phyloP scores from a whole-genome alignment of 2,113 vertebrate genomes.

The Aleadryas rufinucha region DNA sequence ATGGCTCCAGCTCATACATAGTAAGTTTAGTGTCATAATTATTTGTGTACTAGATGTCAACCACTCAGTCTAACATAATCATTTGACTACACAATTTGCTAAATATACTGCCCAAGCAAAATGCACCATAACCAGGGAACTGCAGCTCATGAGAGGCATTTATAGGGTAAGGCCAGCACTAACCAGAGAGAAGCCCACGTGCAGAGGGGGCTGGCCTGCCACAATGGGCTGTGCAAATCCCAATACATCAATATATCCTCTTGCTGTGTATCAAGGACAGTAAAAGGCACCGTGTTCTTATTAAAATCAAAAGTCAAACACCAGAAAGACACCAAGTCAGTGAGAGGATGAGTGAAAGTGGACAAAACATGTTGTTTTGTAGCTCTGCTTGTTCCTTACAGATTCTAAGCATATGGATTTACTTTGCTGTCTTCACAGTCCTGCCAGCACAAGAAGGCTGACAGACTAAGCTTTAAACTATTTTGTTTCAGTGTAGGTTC shows the following conservation, averaged over 20 bases:
- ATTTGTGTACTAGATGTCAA: constrained; percentile 31
- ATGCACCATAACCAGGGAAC: background rate
- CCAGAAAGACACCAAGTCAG: background rate
- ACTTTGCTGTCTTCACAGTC: constrained; percentile 4
- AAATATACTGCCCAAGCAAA: constrained; percentile 22
- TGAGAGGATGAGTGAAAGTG: background rate
- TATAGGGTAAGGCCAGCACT: background rate
- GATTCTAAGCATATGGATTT: constrained; percentile 11
- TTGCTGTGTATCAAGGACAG: background rate
- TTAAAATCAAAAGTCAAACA: background rate
- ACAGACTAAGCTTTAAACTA: background rate
- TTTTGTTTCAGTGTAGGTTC: background rate
- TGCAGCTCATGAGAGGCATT: background rate
- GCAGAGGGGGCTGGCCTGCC: background rate
- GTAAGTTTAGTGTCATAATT: constrained; percentile 38
- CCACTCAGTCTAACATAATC: constrained; percentile 32
- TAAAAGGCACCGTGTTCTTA: background rate
- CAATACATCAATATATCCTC: background rate
- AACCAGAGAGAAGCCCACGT: background rate
- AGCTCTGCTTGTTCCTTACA: background rate
- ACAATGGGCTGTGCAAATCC: background rate
- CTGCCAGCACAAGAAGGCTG: background rate
- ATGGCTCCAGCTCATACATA: constrained; percentile 20
- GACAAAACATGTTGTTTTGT: background rate
- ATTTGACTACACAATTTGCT: constrained; percentile 16